These are phyloP conservation scores for Illadopsis cleaveri DNA, from an alignment of 2,113 vertebrate species.

Conservation along the genomic window DNA sequence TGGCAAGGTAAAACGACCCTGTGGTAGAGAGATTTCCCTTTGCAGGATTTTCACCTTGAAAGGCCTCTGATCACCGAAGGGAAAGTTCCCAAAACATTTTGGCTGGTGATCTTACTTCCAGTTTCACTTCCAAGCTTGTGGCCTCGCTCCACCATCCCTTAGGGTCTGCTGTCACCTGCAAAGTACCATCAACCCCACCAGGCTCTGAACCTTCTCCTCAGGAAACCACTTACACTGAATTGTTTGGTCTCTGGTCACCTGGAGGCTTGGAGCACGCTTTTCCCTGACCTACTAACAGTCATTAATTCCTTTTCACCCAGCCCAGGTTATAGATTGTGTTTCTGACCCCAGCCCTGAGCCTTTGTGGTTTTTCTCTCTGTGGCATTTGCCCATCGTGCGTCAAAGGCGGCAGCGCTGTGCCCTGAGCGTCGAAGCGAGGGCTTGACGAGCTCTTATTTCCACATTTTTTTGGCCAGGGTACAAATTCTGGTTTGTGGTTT, in stretches of 20 bases:
- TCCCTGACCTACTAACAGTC: background rate
- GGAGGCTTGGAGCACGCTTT: background rate
- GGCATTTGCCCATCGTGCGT: background rate
- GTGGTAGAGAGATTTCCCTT: background rate
- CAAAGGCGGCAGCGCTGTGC: background rate
- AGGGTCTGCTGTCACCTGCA: background rate
- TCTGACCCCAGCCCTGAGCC: background rate
- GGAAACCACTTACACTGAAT: background rate
- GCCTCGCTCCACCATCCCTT: background rate
- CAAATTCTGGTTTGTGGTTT: background rate
- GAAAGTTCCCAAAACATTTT: background rate
- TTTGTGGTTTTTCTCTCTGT: rapidly evolving
- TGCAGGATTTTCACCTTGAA: background rate
- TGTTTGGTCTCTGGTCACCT: background rate
- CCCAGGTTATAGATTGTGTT: background rate
- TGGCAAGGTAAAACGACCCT: background rate
- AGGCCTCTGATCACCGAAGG: background rate
- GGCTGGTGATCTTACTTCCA: background rate
- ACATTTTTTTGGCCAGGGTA: background rate
- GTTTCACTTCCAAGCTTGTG: background rate
- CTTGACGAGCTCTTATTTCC: background rate
- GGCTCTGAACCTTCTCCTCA: background rate
- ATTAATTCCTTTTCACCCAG: background rate
- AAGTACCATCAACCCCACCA: rapidly evolving
- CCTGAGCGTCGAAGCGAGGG: rapidly evolving